Conservation (phyloP, 2,797 vertebrate species). For the Podarcis lilfordi region DNA sequence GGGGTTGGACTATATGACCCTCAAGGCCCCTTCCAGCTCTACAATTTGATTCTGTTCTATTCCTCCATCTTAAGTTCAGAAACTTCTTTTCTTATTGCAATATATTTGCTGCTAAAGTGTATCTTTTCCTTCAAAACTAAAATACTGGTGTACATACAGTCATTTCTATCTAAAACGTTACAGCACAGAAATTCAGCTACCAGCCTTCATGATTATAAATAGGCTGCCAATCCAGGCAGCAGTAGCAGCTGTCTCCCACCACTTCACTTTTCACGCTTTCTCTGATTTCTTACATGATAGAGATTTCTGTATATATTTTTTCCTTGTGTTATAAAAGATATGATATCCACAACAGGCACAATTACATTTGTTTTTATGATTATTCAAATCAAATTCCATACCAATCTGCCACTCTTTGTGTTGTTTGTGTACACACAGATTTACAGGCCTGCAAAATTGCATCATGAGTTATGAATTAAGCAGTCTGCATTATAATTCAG, state of each 20-base stretch:
- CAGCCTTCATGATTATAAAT: slow-evolving; percentile 73
- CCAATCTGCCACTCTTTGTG: slow-evolving; percentile 66
- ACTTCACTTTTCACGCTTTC: slow-evolving; percentile 52
- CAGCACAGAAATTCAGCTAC: slow-evolving; percentile 60
- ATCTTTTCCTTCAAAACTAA: slow-evolving; percentile 58
- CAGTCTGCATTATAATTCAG: slow-evolving; percentile 59
- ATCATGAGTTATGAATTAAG: slow-evolving; percentile 67
- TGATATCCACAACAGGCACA: slow-evolving; percentile 48
- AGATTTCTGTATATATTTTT: slow-evolving; percentile 66
- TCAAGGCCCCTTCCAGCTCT: no score
- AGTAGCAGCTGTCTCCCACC: slow-evolving; percentile 72
- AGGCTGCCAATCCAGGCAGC: slow-evolving; percentile 72
- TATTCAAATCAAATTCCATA: slow-evolving; percentile 61
- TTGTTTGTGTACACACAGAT: slow-evolving; percentile 59
- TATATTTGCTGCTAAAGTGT: slow-evolving; percentile 53
- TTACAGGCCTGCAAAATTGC: slow-evolving; percentile 58
- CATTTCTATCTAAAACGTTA: slow-evolving; percentile 39
- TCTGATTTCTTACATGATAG: slow-evolving; percentile 66
- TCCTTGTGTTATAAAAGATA: slow-evolving; percentile 50
- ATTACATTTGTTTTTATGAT: slow-evolving; percentile 66
- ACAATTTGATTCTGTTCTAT: no score
- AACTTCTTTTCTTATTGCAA: slow-evolving; percentile 35
- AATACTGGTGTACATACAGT: slow-evolving; percentile 46
- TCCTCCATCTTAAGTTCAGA: slow-evolving; percentile 26
- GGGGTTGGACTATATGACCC: no score